Evolutionary conservation across 2,113 vertebrate species (phyloP).

Genomic region (Poeciliopsis retropinna): DNA sequence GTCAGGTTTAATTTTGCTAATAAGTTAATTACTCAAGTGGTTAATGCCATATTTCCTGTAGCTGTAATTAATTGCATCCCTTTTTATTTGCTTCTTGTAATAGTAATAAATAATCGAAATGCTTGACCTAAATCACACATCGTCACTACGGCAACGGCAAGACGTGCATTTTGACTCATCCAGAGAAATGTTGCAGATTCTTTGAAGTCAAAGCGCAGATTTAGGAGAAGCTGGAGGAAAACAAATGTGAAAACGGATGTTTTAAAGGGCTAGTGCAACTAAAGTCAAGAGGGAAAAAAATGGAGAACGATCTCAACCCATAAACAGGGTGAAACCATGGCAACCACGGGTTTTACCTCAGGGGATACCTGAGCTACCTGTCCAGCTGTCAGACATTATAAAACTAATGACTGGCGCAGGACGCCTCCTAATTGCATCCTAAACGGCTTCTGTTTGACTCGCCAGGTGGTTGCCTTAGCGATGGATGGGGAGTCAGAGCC

Average conservation of each 20-base stretch:
- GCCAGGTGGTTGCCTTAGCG: conserved; percentile 84
- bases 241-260: neutral
- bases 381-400: conserved; percentile 37
- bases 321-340: neutral
- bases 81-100: neutral
- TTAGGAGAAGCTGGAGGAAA: neutral
- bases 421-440: conserved; percentile 33
- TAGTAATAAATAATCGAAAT: neutral
- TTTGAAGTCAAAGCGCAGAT: conserved; percentile 11
- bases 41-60: neutral
- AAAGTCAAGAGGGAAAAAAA: neutral
- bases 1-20: neutral
- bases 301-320: neutral
- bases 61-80: neutral
- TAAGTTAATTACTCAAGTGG: neutral
- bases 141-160: neutral
- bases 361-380: conserved; percentile 59
- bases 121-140: conserved; percentile 1
- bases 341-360: neutral
- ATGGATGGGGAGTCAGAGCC: conserved; percentile 88
- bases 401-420: conserved; percentile 14
- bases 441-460: conserved; percentile 47
- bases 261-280: conserved; percentile 5
- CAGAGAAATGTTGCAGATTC: neutral
- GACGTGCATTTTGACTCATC: conserved; percentile 8